These are phyloP conservation scores for Corythornis vintsioides DNA, from an alignment of 2,113 vertebrate species.

Conservation along the genomic window DNA sequence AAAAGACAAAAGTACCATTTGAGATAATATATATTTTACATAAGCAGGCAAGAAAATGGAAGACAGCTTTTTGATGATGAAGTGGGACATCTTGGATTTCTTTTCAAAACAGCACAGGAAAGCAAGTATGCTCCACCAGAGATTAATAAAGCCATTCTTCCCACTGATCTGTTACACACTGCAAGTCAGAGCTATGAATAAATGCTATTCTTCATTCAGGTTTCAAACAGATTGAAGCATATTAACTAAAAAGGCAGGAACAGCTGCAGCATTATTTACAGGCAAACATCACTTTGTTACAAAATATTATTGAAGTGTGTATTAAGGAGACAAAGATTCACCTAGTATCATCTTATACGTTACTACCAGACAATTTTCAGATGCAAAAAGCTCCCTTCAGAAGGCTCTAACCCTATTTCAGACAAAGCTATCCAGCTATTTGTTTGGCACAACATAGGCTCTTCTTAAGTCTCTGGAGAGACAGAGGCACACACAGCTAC, in stretches of 20 bases:
- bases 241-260: not conserved
- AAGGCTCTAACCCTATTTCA: not conserved
- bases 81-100: not conserved
- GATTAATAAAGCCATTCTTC: not conserved
- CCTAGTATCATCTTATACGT: not conserved
- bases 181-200: not conserved
- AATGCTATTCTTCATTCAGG: not conserved
- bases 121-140: not conserved
- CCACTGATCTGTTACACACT: not conserved
- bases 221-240: not conserved
- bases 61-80: not conserved
- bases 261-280: not conserved
- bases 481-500: not conserved
- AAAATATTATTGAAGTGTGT: not conserved
- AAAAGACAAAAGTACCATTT: not conserved
- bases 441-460: not conserved
- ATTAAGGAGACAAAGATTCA: not conserved
- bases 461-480: not conserved
- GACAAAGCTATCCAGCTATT: not conserved
- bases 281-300: not conserved
- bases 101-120: not conserved
- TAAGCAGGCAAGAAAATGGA: not conserved
- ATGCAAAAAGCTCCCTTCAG: not conserved
- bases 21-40: not conserved
- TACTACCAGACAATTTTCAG: not conserved